phyloP scores from a whole-genome alignment of 2,888 invertebrate genomes.

The Thecocarcelia acutangulata region DNA sequence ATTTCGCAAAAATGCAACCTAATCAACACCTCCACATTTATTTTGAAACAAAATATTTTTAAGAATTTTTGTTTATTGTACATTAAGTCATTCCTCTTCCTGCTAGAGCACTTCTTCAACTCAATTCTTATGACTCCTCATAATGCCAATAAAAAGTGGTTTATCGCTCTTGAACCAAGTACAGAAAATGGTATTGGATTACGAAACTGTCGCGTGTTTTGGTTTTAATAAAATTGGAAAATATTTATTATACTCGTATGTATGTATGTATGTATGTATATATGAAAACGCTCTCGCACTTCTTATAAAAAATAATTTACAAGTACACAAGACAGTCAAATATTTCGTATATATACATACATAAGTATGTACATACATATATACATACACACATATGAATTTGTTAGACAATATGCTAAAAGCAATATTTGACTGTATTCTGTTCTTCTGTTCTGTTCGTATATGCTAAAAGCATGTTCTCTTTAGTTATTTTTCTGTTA shows the following conservation, averaged over 20 bases:
- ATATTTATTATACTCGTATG: background rate
- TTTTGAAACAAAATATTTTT: slow-evolving; percentile 27
- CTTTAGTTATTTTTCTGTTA: slow-evolving; percentile 36
- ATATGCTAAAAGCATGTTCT: slow-evolving; percentile 47
- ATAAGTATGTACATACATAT: background rate
- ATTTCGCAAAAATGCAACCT: slow-evolving; percentile 3
- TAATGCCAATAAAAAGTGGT: slow-evolving; percentile 60
- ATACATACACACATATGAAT: background rate
- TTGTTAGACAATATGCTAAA: slow-evolving; percentile 57
- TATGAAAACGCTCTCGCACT: background rate
- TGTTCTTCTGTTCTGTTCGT: slow-evolving; percentile 5
- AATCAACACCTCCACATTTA: slow-evolving; percentile 14
- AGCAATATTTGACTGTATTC: slow-evolving; percentile 54
- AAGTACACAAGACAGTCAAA: background rate
- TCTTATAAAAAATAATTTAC: background rate
- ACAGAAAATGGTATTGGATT: slow-evolving; percentile 39
- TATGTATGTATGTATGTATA: background rate
- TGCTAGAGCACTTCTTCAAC: background rate
- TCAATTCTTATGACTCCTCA: slow-evolving; percentile 23
- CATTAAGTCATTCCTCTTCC: background rate
- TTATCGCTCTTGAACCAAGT: slow-evolving; percentile 57
- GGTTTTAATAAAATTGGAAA: slow-evolving; percentile 5
- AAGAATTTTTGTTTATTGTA: slow-evolving; percentile 21
- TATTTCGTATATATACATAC: background rate
- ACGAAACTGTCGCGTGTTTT: background rate